Evolutionary conservation across 2,797 vertebrate species (phyloP).

Genomic region (Enteromius paludinosus): DNA sequence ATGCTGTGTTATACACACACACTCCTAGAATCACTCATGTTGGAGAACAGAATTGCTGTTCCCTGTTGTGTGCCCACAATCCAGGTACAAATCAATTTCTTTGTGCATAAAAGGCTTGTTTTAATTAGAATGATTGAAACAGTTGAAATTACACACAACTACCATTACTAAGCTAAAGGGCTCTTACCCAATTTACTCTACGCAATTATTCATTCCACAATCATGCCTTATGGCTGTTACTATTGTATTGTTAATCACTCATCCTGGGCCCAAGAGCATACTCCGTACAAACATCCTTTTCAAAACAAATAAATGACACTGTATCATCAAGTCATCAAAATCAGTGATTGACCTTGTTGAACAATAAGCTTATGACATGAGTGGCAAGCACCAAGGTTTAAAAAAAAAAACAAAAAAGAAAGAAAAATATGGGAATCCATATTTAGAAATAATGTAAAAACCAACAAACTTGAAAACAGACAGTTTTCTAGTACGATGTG

Average conservation of each 20-base stretch:
- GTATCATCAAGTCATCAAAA: slow-evolving; percentile 17
- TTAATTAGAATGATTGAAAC: slow-evolving; percentile 31
- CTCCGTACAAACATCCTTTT: neutral
- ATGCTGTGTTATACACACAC: neutral
- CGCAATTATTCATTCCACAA: slow-evolving; percentile 24
- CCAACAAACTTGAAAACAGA: neutral
- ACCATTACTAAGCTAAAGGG: slow-evolving; percentile 17
- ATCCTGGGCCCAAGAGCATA: slow-evolving; percentile 3
- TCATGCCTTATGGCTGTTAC: neutral
- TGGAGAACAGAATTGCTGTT: neutral
- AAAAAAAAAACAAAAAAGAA: neutral
- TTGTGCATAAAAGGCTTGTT: slow-evolving; percentile 23
- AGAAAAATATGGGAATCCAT: slow-evolving; percentile 17
- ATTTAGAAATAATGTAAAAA: neutral
- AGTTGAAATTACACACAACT: slow-evolving; percentile 6
- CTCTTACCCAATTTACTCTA: slow-evolving; percentile 28
- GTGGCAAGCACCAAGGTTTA: neutral
- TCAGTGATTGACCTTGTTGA: neutral
- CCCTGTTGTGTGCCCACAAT: neutral
- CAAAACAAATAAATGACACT: neutral
- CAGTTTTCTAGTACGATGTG: neutral
- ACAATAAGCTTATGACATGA: neutral
- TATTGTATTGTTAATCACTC: slow-evolving; percentile 4
- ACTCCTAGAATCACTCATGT: slow-evolving; percentile 9
- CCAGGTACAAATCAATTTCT: slow-evolving; percentile 16